Conservation (phyloP, 2,113 vertebrate species). For the Galemys pyrenaicus region DNA sequence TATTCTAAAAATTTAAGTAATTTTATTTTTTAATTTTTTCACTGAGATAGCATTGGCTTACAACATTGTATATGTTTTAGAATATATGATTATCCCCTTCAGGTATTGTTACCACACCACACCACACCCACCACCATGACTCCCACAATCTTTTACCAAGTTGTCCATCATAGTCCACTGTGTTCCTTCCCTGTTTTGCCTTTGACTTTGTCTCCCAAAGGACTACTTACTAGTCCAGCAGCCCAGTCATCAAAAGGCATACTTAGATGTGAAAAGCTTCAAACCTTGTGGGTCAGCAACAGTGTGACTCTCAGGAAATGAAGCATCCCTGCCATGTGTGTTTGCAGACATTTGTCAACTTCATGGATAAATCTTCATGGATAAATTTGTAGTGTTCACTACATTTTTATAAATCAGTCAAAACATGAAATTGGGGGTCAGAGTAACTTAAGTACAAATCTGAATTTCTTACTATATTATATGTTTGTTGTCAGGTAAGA, state of each 20-base stretch:
- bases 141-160: too few relatives aligned
- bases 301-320: background rate
- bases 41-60: too few relatives aligned
- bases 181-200: background rate
- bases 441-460: background rate
- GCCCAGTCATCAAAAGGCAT: background rate
- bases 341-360: background rate
- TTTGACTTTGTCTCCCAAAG: background rate
- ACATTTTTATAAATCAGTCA: accelerated
- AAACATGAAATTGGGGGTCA: background rate
- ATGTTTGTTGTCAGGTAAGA: background rate
- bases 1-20: too few relatives aligned
- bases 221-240: background rate
- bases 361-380: background rate
- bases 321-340: background rate
- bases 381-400: background rate
- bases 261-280: background rate
- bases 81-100: too few relatives aligned
- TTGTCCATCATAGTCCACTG: too few relatives aligned
- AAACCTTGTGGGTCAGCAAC: too few relatives aligned
- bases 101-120: too few relatives aligned
- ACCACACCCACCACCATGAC: too few relatives aligned
- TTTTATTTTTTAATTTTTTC: too few relatives aligned
- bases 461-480: background rate
- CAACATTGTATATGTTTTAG: too few relatives aligned